Base-by-base conservation (phyloP, 2,888 invertebrate species). In the Ischnura elegans region DNA sequence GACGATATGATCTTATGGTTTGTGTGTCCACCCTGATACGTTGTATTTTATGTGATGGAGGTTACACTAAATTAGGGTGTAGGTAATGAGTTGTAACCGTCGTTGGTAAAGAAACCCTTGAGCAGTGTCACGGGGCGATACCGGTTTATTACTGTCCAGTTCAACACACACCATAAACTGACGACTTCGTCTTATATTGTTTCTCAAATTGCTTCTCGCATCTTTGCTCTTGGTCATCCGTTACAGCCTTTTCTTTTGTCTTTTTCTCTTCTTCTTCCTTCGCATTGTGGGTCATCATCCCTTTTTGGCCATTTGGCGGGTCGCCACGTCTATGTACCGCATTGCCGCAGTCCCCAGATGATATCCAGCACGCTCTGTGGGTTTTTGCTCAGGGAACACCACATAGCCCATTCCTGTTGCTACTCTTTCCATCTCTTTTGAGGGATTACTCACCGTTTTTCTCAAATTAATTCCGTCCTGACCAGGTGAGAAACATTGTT, bases 321-420 rank as follows among this genome's bases (percentile, higher is more conserved):
- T 87, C 87, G 87, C 87, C 87, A 87, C 87, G 55, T 2, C 47
- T 87, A 87, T 36, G 51, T 87, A 87, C 87, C 87, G 87, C 87
- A 87, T 61, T 87, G 87, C 87, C 87, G 87, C 87, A 87, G 42
- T 61, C 55, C 51, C 87, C 29, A 29, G 76, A 36, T 76, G 76
- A 76, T 36, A 36, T 76, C 76, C 76, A 36, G 76, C 76, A 36
- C 76, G 76, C 5, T 61, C 61, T 25, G 61, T 61, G 76, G 6
- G n/a, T 76, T 76, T 76, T 76, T 76, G 76, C 13, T 13, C 10
- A 2, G 36, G 8, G 29, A 36, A 29, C 51, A 19, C 76, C 13
- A 76, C 76, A 16, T 76, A 61, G 29, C 76, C 76, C 76, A 25
- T 76, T 76, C n/a, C 1, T 16, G 76, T 16, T 36, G 29, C 36